Evolutionary conservation across 2,113 vertebrate species (phyloP).

Genomic region (Ptyas mucosa): DNA sequence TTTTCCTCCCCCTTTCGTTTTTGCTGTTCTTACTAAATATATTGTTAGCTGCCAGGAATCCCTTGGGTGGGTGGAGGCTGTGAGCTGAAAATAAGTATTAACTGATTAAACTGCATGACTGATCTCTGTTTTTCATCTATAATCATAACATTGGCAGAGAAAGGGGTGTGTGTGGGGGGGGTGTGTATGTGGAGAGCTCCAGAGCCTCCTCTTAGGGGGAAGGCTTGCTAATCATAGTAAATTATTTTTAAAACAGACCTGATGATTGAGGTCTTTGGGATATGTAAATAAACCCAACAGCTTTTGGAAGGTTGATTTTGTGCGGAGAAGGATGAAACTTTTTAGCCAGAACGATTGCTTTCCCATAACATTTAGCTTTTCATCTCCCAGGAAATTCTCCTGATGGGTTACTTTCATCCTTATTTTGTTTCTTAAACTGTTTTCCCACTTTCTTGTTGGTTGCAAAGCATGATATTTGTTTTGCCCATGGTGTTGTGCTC

Average conservation of each 20-base stretch:
- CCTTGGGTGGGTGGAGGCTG: neutral
- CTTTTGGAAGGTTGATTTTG: accelerated
- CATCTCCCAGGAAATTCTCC: neutral
- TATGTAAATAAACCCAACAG: neutral
- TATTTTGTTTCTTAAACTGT: neutral
- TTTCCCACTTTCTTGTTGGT: neutral
- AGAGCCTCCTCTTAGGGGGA: neutral
- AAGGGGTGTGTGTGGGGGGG: neutral
- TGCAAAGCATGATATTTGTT: neutral
- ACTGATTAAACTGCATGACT: neutral
- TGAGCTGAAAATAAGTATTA: conserved; percentile 3
- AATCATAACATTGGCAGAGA: neutral
- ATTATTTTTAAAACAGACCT: neutral
- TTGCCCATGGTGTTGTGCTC: neutral
- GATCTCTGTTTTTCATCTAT: neutral
- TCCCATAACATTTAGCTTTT: neutral
- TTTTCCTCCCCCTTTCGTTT: neutral
- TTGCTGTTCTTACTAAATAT: neutral
- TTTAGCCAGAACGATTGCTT: neutral
- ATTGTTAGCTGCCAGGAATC: neutral
- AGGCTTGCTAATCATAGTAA: neutral
- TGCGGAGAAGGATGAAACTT: accelerated
- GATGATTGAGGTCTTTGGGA: accelerated
- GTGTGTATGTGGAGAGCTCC: neutral
- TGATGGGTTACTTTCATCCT: neutral